Conservation (phyloP, 2,113 vertebrate species). For the Seriola quinqueradiata region DNA sequence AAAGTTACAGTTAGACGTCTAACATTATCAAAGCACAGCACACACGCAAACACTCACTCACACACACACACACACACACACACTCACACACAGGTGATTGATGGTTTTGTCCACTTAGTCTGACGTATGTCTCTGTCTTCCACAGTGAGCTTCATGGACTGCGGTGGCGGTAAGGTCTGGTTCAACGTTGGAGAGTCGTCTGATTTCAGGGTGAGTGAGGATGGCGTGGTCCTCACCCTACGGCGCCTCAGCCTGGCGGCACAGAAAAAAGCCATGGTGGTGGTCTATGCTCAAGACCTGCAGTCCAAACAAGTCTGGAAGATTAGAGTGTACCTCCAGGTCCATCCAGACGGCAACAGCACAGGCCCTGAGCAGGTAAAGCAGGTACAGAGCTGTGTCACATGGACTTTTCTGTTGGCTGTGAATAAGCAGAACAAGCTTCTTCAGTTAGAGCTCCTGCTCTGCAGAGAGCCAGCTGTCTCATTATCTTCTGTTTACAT, state of each 20-base stretch:
- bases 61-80: background rate
- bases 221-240: constrained; percentile 88
- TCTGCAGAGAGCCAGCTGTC: background rate
- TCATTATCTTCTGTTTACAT: background rate
- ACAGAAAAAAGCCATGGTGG: constrained; percentile 65
- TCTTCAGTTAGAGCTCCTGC: background rate
- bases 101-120: background rate
- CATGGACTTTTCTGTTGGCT: background rate
- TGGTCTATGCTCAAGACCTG: constrained; percentile 88
- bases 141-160: constrained; percentile 92
- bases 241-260: constrained; percentile 84
- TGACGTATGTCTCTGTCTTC: constrained; percentile 1
- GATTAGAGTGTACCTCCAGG: constrained; percentile 86
- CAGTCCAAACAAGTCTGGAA: constrained; percentile 90
- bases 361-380: constrained; percentile 48
- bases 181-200: constrained; percentile 87
- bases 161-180: constrained; percentile 85
- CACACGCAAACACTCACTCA: background rate
- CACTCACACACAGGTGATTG: background rate
- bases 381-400: background rate
- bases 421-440: background rate
- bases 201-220: constrained; percentile 89
- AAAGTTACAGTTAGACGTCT: background rate
- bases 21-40: background rate
- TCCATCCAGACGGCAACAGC: constrained; percentile 28